Evolutionary conservation across 2,113 vertebrate species (phyloP).

Genomic region (Mobula birostris): DNA sequence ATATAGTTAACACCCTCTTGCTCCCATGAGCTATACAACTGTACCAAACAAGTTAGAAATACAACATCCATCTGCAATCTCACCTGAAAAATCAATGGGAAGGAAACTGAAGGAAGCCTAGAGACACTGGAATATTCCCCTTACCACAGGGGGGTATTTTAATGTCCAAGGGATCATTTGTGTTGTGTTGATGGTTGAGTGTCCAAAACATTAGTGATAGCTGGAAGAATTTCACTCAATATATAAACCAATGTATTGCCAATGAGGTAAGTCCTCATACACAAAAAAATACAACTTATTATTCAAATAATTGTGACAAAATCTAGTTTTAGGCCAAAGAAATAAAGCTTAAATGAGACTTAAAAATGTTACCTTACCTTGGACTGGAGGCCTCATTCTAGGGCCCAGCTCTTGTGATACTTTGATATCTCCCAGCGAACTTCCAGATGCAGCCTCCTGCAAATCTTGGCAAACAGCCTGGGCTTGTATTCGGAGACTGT

Average conservation of each 20-base stretch:
- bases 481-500: constrained; percentile 66
- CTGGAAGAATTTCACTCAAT: background rate
- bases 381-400: constrained; percentile 52
- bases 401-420: constrained; percentile 60
- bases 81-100: background rate
- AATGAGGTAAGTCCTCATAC: background rate
- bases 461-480: constrained; percentile 57
- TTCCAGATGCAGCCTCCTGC: constrained; percentile 41
- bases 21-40: background rate
- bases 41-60: background rate
- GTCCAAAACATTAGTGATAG: background rate
- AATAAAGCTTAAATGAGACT: background rate
- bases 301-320: background rate
- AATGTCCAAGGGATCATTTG: background rate
- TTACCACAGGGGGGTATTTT: background rate
- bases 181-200: background rate
- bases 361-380: constrained; percentile 44
- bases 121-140: background rate
- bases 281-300: background rate
- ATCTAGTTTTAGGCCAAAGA: background rate
- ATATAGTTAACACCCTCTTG: background rate
- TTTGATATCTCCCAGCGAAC: constrained; percentile 64
- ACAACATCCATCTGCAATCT: background rate
- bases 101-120: background rate
- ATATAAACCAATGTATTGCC: background rate